These are phyloP conservation scores for Dioctria rufipes DNA, from an alignment of 2,888 invertebrate species.

Conservation along the genomic window DNA sequence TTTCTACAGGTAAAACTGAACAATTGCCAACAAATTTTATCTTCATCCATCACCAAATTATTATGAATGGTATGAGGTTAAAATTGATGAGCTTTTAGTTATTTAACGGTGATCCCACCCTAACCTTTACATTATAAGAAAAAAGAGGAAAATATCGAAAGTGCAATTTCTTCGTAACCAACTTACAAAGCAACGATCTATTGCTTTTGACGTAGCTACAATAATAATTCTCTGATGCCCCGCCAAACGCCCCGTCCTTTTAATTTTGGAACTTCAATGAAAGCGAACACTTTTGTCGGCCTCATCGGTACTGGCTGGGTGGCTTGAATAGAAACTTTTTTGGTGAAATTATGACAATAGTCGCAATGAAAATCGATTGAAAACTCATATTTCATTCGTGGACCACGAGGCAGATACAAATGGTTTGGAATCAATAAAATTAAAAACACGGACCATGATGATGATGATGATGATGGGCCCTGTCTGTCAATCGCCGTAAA, in stretches of 20 bases:
- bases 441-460: not conserved
- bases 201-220: conserved; percentile 13
- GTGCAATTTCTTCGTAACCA: conserved; percentile 47
- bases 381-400: conserved; percentile 52
- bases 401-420: conserved; percentile 50
- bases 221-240: not conserved
- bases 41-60: conserved; percentile 40
- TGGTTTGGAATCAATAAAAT: conserved; percentile 23
- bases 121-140: not conserved
- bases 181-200: conserved; percentile 15
- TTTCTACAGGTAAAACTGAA: not conserved
- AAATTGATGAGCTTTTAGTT: conserved; percentile 47
- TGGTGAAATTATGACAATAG: conserved; percentile 50
- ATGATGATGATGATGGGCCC: conserved; percentile 33
- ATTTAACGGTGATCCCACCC: conserved; percentile 32
- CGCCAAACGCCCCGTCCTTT: conserved; percentile 7
- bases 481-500: conserved; percentile 14
- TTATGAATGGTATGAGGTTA: conserved; percentile 10
- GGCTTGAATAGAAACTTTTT: conserved; percentile 35
- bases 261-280: conserved; percentile 30
- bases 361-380: conserved; percentile 52
- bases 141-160: not conserved
- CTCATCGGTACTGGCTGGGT: not conserved
- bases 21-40: conserved; percentile 38
- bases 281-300: not conserved